These are phyloP conservation scores for Hydrolagus affinis DNA, from an alignment of 2,113 vertebrate species.

Conservation along the genomic window DNA sequence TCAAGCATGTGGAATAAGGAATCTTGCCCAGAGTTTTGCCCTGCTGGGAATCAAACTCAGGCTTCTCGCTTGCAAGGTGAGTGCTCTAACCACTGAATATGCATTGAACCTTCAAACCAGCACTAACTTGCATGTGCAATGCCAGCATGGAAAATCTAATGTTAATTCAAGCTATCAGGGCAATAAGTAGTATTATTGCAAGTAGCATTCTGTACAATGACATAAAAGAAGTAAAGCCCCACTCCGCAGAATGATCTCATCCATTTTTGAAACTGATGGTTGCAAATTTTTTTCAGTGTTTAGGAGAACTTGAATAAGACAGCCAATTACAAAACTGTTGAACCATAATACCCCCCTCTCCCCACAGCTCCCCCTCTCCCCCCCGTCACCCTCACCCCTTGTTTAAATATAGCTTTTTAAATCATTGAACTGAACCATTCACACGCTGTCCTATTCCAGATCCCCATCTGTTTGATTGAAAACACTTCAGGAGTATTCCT, in stretches of 20 bases:
- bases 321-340: neutral
- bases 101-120: neutral
- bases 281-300: neutral
- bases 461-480: conserved; percentile 79
- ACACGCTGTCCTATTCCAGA: conserved; percentile 19
- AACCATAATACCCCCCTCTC: neutral
- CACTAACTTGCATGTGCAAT: no score
- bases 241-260: neutral
- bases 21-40: no score
- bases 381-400: neutral
- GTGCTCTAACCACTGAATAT: no score
- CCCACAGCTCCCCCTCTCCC: no score
- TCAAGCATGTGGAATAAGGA: no score
- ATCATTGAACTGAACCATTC: conserved; percentile 25
- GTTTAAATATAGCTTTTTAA: conserved; percentile 22
- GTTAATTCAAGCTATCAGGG: no score
- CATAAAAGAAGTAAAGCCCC: neutral
- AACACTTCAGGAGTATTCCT: conserved; percentile 82
- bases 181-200: neutral
- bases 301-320: neutral
- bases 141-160: no score
- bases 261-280: no score
- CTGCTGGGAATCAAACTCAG: no score
- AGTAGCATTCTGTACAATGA: neutral
- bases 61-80: no score